Evolutionary conservation across 2,888 invertebrate species (phyloP).

Genomic region (Harpalus rubripes): DNA sequence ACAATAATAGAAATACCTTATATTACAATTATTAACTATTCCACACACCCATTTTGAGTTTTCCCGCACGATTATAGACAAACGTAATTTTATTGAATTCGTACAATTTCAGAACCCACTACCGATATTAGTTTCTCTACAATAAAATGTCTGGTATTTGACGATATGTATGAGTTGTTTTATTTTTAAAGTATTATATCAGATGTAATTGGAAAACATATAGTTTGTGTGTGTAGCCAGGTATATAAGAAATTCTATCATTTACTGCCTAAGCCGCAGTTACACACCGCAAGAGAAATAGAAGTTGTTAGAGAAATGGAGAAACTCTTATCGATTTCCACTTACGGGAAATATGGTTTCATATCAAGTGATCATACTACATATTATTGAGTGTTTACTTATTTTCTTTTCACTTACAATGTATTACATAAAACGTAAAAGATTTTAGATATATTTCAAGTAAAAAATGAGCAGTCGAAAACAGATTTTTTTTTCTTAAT

Average conservation of each 20-base stretch:
- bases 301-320: constrained; percentile 48
- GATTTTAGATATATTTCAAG: too few relatives aligned
- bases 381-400: constrained; percentile 13
- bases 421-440: background rate
- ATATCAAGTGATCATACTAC: constrained; percentile 12
- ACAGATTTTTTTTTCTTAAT: too few relatives aligned
- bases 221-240: constrained; percentile 52
- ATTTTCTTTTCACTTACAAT: background rate
- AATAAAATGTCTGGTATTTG: background rate
- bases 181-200: background rate
- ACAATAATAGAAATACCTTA: too few relatives aligned
- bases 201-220: constrained; percentile 52
- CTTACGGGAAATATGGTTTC: constrained; percentile 29
- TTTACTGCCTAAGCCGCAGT: constrained; percentile 53
- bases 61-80: too few relatives aligned
- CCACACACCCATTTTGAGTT: too few relatives aligned
- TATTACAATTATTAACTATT: too few relatives aligned
- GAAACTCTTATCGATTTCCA: constrained; percentile 27
- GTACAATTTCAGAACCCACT: too few relatives aligned
- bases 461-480: too few relatives aligned
- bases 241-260: constrained; percentile 43
- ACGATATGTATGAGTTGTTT: background rate
- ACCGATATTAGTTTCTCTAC: background rate
- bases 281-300: constrained; percentile 47
- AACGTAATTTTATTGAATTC: too few relatives aligned